A percentile compares a stretch with the other conserved stretches of the same genome.
phyloP scores from a whole-genome alignment of 2,888 invertebrate species.

The Anarsia innoxiella region DNA sequence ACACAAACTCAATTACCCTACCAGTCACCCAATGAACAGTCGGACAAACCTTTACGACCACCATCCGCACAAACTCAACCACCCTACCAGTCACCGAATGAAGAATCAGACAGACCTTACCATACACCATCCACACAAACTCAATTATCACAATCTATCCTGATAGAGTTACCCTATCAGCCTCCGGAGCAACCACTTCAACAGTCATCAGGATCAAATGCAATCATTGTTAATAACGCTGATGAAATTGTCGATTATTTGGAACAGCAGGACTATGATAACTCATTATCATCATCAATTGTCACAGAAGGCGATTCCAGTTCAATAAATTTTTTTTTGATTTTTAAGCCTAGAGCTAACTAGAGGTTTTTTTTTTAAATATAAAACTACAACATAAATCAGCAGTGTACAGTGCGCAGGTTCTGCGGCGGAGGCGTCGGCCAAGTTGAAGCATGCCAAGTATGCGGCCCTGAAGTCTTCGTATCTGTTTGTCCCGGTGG shows the following conservation, averaged over 20 bases:
- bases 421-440: no score
- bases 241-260: background rate
- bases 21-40: background rate
- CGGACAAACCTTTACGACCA: background rate
- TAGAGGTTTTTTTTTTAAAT: no score
- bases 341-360: background rate
- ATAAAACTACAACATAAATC: no score
- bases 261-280: background rate
- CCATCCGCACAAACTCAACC: background rate
- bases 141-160: background rate
- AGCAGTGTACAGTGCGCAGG: no score
- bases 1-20: background rate
- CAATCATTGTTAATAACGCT: background rate
- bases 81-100: background rate
- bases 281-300: background rate
- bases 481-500: no score
- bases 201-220: background rate
- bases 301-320: background rate
- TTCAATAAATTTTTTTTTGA: background rate
- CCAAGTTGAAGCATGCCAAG: no score
- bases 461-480: no score
- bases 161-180: background rate
- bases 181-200: background rate
- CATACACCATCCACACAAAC: background rate
- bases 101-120: background rate